These are phyloP conservation scores for Forbesichthys agassizii DNA, from an alignment of 2,113 vertebrate genomes.

Conservation along the genomic window DNA sequence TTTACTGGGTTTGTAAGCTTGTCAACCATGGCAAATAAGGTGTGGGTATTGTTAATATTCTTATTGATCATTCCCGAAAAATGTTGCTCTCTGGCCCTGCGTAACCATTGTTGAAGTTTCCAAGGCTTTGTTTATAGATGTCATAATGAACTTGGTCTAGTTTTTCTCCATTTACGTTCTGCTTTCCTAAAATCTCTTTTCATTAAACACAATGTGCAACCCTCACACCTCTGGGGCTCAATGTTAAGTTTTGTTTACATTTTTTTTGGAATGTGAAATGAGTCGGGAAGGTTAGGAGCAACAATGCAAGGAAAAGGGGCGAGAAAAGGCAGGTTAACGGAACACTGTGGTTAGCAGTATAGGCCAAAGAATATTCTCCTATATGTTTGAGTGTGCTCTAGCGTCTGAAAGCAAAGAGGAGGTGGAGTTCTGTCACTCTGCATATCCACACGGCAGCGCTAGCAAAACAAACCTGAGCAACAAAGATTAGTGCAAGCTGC, in stretches of 20 bases:
- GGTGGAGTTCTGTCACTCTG: slow-evolving; percentile 32
- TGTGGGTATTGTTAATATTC: no score
- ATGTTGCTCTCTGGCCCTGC: no score
- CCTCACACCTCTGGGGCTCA: neutral
- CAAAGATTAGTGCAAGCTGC: slow-evolving; percentile 66
- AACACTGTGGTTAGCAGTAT: neutral
- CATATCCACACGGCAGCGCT: slow-evolving; percentile 44
- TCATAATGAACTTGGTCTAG: no score
- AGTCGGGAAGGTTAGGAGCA: neutral
- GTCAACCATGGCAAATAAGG: no score
- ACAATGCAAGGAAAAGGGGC: slow-evolving; percentile 8
- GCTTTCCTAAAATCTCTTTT: no score
- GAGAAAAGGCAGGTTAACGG: slow-evolving; percentile 29
- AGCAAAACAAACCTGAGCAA: slow-evolving; percentile 68
- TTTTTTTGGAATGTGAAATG: no score
- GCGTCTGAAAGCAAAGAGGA: slow-evolving; percentile 23
- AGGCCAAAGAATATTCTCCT: neutral
- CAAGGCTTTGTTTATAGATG: no score
- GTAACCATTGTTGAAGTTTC: no score
- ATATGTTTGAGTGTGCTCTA: neutral
- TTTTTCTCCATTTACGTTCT: no score
- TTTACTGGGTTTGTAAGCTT: no score
- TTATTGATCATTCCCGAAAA: no score
- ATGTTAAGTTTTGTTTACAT: neutral
- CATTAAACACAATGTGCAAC: slow-evolving; percentile 29